A percentile compares a stretch with the other conserved stretches of the same genome.
These are phyloP conservation scores for Phasianus colchicus DNA, from an alignment of 2,113 vertebrate genomes.

Conservation along the genomic window DNA sequence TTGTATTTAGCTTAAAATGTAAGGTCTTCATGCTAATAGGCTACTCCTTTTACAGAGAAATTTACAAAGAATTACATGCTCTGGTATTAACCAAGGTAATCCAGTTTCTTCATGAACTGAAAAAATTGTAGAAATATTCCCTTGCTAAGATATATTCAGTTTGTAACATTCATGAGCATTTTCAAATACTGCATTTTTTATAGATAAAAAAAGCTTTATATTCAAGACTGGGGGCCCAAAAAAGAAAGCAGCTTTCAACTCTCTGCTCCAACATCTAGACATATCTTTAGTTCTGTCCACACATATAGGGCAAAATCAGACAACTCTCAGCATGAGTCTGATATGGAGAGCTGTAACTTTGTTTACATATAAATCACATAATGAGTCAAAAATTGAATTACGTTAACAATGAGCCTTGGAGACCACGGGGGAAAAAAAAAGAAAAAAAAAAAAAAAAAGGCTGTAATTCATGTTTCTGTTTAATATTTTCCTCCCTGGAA, in stretches of 20 bases:
- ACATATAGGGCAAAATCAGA: background rate
- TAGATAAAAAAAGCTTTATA: background rate
- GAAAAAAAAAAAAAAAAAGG: background rate
- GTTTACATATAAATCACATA: background rate
- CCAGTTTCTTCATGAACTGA: background rate
- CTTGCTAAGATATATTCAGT: background rate
- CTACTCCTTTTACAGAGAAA: background rate
- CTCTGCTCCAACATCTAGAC: background rate
- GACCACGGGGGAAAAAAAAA: background rate
- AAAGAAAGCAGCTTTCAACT: background rate
- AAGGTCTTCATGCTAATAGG: background rate
- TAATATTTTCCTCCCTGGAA: no score
- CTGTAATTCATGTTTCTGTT: background rate
- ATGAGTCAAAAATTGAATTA: background rate
- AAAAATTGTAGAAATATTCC: background rate
- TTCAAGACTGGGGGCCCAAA: background rate
- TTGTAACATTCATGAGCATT: background rate
- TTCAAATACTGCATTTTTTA: background rate
- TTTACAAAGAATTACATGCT: background rate
- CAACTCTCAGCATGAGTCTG: background rate
- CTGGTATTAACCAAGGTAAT: constrained; percentile 1
- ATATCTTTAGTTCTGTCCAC: background rate
- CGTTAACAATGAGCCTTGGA: background rate
- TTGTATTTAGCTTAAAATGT: background rate
- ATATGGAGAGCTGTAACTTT: background rate